Base-by-base conservation (phyloP, 2,797 vertebrate species). In the Sebastes hubbsi region DNA sequence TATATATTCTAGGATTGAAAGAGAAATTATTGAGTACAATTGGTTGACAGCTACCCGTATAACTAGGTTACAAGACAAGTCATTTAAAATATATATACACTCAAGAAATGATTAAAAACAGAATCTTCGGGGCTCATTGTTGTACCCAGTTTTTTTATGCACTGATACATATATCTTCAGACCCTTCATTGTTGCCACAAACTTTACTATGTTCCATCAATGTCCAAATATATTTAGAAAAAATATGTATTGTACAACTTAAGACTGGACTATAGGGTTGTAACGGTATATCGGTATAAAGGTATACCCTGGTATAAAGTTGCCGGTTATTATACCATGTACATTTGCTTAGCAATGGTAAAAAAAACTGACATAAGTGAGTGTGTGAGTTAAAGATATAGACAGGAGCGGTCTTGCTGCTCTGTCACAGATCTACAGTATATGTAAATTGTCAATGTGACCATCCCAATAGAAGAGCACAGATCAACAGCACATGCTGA, bases 401-500 rank as follows among this genome's bases (percentile, higher is more conserved):
- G 6, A 46, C 16, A 18, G 42, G 42, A 8, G 42, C 42, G 1
- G 42, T 46, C 42, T 46, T 7, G 42, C 42, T 46, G 42, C 42
- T 46, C 42, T 18, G 16, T 46, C 42, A 18, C 42, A 46, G 6
- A 46, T 18, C 7, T 46, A 18, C 42, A 2, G 42, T 42, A 42
- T 42, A 42, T 42, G 38, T 16, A 16, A 42, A 42, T 42, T 42
- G 38, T 42, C 38, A 56, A 58, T 30, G 20, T 29, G 25, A 72
- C 30, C 10, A 59, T 42, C 3, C 25, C 22, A 32, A 62, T 1
- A 54, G 16, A 56, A 65, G 22, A 77, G 32, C 30, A 72, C 9
- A 77, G 38, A 70, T 63, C 27, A 80, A 65, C 16, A 78, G 27
- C 25, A 75, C 46, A 59, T 2, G 16, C 52, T 61, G 68, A 71